Percentiles rank a stretch among this genome's conserved stretches.
These are phyloP conservation scores for Orientallactaga sibirica DNA, from an alignment of 2,797 vertebrate genomes.

Conservation along the genomic window DNA sequence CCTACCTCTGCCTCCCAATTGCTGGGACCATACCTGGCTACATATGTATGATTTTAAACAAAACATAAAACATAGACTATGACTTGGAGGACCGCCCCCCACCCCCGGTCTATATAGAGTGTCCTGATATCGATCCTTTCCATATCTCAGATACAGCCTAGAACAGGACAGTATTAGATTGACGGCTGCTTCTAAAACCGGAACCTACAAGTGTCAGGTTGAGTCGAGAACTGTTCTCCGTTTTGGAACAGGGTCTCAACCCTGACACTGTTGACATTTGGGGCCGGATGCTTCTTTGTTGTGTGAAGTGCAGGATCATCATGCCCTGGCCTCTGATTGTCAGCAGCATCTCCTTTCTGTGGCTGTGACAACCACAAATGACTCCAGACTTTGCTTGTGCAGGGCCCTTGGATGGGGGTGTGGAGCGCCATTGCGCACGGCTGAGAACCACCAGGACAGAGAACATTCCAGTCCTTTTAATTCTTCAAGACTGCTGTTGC, in stretches of 20 bases:
- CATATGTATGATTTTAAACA: conserved; percentile 33
- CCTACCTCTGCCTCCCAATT: too few species aligned
- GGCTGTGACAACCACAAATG: background rate
- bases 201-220: background rate
- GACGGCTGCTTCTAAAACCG: background rate
- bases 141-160: background rate
- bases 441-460: conserved; percentile 5
- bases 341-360: background rate
- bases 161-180: background rate
- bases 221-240: background rate
- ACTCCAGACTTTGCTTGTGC: background rate
- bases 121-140: background rate
- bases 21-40: too few species aligned
- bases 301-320: background rate
- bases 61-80: background rate
- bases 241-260: conserved; percentile 27
- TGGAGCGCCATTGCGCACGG: accelerated
- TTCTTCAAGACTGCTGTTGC: background rate
- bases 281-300: background rate
- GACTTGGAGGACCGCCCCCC: background rate
- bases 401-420: background rate
- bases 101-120: background rate
- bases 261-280: background rate
- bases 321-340: background rate
- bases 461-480: background rate